Base-by-base conservation (phyloP, 2,797 vertebrate species). In the Hafferia zeledoni region DNA sequence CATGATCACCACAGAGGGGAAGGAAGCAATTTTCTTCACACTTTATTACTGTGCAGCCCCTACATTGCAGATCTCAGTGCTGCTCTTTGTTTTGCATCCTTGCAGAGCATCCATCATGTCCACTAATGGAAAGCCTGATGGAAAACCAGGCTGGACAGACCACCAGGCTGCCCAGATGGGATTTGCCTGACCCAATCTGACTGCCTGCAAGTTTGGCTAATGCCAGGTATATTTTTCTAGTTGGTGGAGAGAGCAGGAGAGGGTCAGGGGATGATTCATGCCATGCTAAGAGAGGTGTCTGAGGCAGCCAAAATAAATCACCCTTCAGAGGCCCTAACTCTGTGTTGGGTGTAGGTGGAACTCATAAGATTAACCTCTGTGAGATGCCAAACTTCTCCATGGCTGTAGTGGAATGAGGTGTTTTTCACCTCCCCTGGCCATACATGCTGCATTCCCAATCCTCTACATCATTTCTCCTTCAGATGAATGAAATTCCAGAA, bases 11-110 rank as follows among this genome's bases (percentile, higher is more conserved):
- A 1, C 33, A 17, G 63, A 90, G 37, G 82, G 94, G 85, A 88
- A 96, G 89, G 95, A 95, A 96, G 63, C 30, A 90, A 94, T 96
- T 96, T 94, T 86, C 85, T 82, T 94, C 95, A 91, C 94, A 82
- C 89, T 86, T 83, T 95, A 82, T 96, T 88, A 74, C n/a, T 33
- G 63, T 11, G 4, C 33, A 52, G 61, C n/a, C 71, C 70, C 1
- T 9, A 35, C 1, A 1, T 55, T 39, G 76, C 60, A 69, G 41
- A 67, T 57, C 89, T 79, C 1, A 1, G 83, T 43, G 76, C 56
- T 53, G 79, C 63, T 93, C 70, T 90, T 79, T 74, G 46, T 53
- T 93, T 84, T 15, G 14, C 67, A 77, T 87, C 83, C 67, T 95
- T 31, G 39, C 4, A 3, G 52, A 70, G 67, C 67, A 80, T 89